Conservation (phyloP, 2,797 vertebrate species). For the Phalanger gymnotis region DNA sequence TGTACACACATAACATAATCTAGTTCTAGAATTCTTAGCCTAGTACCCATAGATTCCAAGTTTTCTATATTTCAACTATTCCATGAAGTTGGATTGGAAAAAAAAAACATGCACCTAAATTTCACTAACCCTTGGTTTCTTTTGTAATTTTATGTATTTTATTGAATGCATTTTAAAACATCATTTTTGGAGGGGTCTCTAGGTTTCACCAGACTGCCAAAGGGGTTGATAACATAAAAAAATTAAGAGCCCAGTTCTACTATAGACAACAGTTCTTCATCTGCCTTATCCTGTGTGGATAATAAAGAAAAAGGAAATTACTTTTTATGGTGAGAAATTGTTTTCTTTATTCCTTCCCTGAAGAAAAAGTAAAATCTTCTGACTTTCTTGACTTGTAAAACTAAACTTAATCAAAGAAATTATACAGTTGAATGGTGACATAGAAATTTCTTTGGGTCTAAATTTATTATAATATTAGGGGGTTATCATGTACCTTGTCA, state of each 20-base stretch:
- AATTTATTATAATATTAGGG: background rate
- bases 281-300: background rate
- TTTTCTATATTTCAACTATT: background rate
- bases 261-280: background rate
- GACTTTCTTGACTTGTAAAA: background rate
- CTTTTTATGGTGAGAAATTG: background rate
- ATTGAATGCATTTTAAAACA: background rate
- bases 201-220: background rate
- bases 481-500: background rate
- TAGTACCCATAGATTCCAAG: background rate
- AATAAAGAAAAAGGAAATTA: background rate
- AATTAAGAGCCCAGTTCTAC: background rate
- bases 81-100: background rate
- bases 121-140: background rate
- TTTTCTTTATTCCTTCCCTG: background rate
- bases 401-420: background rate
- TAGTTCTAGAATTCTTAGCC: background rate
- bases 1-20: background rate
- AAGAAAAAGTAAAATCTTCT: background rate
- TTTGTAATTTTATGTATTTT: background rate
- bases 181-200: background rate
- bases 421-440: background rate
- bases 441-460: background rate
- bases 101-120: background rate
- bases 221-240: background rate